A percentile compares a stretch with the other conserved stretches of the same genome.
These are phyloP conservation scores for Calliopsis andreniformis DNA, from an alignment of 1,140 invertebrate genomes.

Conservation along the genomic window DNA sequence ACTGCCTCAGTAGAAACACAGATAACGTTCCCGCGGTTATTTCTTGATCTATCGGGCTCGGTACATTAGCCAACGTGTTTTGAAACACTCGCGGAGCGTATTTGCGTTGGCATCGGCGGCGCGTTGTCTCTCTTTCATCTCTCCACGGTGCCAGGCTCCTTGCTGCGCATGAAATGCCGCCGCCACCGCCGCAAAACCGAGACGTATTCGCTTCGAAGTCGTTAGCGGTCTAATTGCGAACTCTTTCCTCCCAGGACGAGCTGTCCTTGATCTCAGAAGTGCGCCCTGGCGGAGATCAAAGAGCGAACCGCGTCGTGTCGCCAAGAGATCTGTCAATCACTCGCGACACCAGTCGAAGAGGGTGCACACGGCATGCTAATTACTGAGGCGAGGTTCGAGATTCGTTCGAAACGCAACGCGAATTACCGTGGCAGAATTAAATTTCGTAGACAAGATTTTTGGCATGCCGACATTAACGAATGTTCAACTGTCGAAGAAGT, in stretches of 20 bases:
- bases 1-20: constrained; percentile 28
- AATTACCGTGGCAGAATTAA: no score
- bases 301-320: neutral
- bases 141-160: constrained; percentile 55
- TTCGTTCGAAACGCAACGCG: no score
- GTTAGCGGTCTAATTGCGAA: constrained; percentile 39
- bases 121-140: constrained; percentile 76
- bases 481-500: no score
- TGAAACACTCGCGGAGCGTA: constrained; percentile 78
- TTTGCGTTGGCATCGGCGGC: constrained; percentile 78
- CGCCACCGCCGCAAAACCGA: constrained; percentile 3
- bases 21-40: constrained; percentile 70
- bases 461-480: no score
- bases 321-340: neutral
- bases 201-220: constrained; percentile 11
- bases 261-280: constrained; percentile 8
- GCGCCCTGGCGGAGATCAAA: constrained; percentile 19
- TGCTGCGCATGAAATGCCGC: constrained; percentile 28
- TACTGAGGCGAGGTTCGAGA: no score
- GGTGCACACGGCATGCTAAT: no score
- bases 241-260: constrained; percentile 9
- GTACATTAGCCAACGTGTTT: constrained; percentile 81
- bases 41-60: constrained; percentile 74
- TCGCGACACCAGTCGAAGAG: neutral
- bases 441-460: no score